Evolutionary conservation across 2,888 invertebrate species (phyloP).

Genomic region (Tribolium freemani): DNA sequence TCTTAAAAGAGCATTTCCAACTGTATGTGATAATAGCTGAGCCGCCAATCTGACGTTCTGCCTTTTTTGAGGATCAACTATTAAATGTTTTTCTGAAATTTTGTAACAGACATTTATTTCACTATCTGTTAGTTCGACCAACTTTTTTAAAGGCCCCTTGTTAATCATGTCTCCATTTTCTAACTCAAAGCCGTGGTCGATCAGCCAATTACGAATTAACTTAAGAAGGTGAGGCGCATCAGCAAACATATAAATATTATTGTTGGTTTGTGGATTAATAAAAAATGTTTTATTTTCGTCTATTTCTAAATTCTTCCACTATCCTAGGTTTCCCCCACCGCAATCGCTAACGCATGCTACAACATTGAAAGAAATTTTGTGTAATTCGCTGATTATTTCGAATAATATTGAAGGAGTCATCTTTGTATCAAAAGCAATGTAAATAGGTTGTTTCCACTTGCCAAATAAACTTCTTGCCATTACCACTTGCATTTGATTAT

Average conservation of each 20-base stretch:
- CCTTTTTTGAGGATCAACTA: slow-evolving; percentile 26
- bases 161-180: neutral
- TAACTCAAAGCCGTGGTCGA: slow-evolving; percentile 41
- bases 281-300: slow-evolving; percentile 39
- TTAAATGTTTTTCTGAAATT: slow-evolving; percentile 6
- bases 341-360: slow-evolving; percentile 51
- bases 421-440: slow-evolving; percentile 46
- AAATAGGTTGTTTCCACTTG: slow-evolving; percentile 51
- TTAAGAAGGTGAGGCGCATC: slow-evolving; percentile 48
- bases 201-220: slow-evolving; percentile 44
- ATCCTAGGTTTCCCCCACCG: slow-evolving; percentile 47
- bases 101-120: neutral
- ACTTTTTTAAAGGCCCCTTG: neutral
- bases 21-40: slow-evolving; percentile 51
- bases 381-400: slow-evolving; percentile 13
- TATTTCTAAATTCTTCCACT: slow-evolving; percentile 43
- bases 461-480: slow-evolving; percentile 46
- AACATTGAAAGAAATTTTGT: slow-evolving; percentile 44
- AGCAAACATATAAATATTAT: slow-evolving; percentile 45
- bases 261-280: slow-evolving; percentile 36
- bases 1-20: slow-evolving; percentile 50
- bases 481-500: slow-evolving; percentile 41
- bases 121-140: neutral
- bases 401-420: slow-evolving; percentile 37
- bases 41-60: slow-evolving; percentile 51